Percentiles rank a stretch among this genome's conserved stretches.
phyloP scores from a whole-genome alignment of 1,140 invertebrate species.

The Tribolium castaneum region DNA sequence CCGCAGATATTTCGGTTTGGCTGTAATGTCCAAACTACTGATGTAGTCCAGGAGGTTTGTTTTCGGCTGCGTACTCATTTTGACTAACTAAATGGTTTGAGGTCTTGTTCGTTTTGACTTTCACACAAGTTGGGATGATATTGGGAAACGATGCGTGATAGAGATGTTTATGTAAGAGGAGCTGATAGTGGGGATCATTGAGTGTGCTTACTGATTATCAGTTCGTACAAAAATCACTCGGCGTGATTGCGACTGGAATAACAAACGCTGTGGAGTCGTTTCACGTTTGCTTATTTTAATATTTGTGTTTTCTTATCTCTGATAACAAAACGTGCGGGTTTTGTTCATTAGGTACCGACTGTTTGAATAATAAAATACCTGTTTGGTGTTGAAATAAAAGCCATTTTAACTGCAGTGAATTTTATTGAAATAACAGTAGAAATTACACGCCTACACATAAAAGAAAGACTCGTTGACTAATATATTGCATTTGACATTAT shows the following conservation, averaged over 20 bases:
- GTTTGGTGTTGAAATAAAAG: too few species aligned
- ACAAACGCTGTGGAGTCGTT: too few species aligned
- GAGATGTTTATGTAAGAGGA: not conserved
- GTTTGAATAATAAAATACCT: too few species aligned
- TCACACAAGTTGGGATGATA: not conserved
- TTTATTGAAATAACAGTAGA: conserved; percentile 26
- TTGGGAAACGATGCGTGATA: conserved; percentile 1
- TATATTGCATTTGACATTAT: conserved; percentile 39
- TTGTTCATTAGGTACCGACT: too few species aligned
- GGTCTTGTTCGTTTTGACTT: not conserved
- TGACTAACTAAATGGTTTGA: not conserved
- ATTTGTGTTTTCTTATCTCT: too few species aligned
- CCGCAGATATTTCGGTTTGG: conserved; percentile 49
- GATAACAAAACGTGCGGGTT: too few species aligned
- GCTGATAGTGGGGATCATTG: not conserved
- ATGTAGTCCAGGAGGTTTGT: conserved; percentile 54
- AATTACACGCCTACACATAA: conserved; percentile 1
- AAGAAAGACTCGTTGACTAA: conserved; percentile 31
- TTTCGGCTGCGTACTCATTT: not conserved
- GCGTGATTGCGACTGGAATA: not conserved
- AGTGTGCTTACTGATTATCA: not conserved
- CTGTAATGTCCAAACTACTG: conserved; percentile 54
- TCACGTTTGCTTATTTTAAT: too few species aligned
- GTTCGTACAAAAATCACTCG: not conserved
- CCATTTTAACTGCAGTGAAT: not conserved